A percentile compares a stretch with the other conserved stretches of the same genome.
Evolutionary conservation across 2,888 invertebrate genomes (phyloP).

Genomic region (Petrolisthes cinctipes): DNA sequence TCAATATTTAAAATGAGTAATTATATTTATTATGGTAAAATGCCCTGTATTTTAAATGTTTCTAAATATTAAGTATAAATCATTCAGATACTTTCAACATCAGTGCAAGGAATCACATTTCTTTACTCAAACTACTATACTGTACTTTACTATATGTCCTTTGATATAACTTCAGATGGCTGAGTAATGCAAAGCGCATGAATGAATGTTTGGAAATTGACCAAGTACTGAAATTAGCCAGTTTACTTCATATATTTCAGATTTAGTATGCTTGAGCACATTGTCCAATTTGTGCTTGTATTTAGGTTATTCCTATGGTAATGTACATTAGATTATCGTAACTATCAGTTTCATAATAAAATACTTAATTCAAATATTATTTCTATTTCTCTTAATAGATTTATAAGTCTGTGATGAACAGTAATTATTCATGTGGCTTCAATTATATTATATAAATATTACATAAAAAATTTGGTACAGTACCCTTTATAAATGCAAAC

Average conservation of each 20-base stretch:
- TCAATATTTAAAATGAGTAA: no score
- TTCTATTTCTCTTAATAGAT: no score
- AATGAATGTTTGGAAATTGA: slow-evolving; percentile 22
- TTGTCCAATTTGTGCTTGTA: slow-evolving; percentile 61
- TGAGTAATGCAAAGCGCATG: slow-evolving; percentile 39
- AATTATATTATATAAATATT: no score
- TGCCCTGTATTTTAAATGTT: no score
- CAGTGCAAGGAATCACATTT: slow-evolving; percentile 59
- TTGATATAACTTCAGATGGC: slow-evolving; percentile 38
- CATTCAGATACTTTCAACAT: slow-evolving; percentile 28
- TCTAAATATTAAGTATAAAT: no score
- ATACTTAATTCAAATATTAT: slow-evolving; percentile 37
- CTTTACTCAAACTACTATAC: slow-evolving; percentile 22
- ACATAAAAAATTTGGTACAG: no score
- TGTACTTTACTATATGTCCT: slow-evolving; percentile 15
- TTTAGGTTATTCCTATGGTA: slow-evolving; percentile 60
- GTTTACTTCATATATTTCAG: slow-evolving; percentile 48
- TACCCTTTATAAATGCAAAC: no score
- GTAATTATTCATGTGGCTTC: no score
- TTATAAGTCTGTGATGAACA: no score
- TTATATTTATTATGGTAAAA: no score
- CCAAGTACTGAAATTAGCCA: slow-evolving; percentile 47
- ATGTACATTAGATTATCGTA: slow-evolving; percentile 62
- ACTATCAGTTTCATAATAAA: slow-evolving; percentile 61
- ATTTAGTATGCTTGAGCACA: slow-evolving; percentile 60